Base-by-base conservation (phyloP, 2,797 vertebrate genomes). In the Sandelia bainsii region DNA sequence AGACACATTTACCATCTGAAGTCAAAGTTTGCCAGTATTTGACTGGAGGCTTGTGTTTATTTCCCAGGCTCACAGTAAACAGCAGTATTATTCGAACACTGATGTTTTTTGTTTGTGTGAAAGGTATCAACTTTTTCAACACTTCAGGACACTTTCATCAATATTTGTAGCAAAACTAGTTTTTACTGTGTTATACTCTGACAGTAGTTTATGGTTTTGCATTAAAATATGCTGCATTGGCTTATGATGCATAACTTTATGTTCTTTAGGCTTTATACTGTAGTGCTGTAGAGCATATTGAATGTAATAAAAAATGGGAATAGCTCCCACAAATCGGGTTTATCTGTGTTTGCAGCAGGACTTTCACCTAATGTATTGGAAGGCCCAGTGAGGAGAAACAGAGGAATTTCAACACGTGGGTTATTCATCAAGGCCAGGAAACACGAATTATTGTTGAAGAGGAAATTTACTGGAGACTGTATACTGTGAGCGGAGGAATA, bases 371-470 rank as follows among this genome's bases (percentile, higher is more conserved):
- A 53, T 45, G 67, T 57, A 6, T 10, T 74, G 51, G 63, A 79
- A 65, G 66, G 67, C 53, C 50, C 27, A 10, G 74, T 44, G 71
- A 76, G 62, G 42, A 80, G 78, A 75, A 86, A 84, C 45, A n/a
- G 71, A 69, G 53, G 69, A 62, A 82, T 82, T 79, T 78, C 37
- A 57, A 29, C 62, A 51, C 29, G 51, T 11, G 4, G 70, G 74
- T 81, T 85, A 74, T 92, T 90, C 72, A 87, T 92, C 87, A 90
- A 83, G 77, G 60, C 80, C 49, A 62, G 67, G 68, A 83, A 88
- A 85, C 51, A 64, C 54, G 79, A 72, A 91, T 89, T 89, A 82
- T 87, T 77, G 77, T 79, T 68, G 45, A 61, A 56, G 71, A 68
- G 71, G 42, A 80, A 86, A 84, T 56, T 79, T 83, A 69, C 67